Conservation (phyloP, 2,113 vertebrate species). For the Pseudorectes ferrugineus region DNA sequence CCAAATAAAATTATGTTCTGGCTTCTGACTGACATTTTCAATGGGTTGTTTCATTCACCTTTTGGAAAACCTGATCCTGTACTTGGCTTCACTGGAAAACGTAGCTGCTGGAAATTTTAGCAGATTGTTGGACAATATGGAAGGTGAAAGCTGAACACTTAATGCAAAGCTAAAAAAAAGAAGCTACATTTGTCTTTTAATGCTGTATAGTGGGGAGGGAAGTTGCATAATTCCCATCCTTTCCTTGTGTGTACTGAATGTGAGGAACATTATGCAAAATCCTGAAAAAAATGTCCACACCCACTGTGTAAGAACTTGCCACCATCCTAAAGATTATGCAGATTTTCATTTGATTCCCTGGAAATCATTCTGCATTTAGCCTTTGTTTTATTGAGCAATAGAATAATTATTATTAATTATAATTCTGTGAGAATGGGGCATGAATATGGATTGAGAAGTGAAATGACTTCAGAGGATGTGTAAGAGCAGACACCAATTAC, state of each 20-base stretch:
- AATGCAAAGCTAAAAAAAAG: background rate
- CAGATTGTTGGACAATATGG: background rate
- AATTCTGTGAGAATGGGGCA: background rate
- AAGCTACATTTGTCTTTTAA: background rate
- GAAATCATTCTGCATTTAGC: background rate
- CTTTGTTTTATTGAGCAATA: background rate
- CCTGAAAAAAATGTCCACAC: background rate
- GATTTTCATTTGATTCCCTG: background rate
- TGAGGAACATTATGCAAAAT: fast-evolving
- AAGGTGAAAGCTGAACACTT: background rate
- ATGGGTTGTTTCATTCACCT: slow-evolving; percentile 47
- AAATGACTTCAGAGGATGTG: background rate
- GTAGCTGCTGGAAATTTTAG: slow-evolving; percentile 27
- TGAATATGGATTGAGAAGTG: background rate
- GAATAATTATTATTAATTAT: background rate
- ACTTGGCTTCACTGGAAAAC: slow-evolving; percentile 5
- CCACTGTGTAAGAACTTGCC: background rate
- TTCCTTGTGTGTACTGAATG: background rate
- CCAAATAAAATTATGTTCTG: slow-evolving; percentile 38
- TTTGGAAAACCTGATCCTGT: slow-evolving; percentile 22
- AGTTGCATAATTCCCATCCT: background rate
- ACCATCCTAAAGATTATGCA: background rate
- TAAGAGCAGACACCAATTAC: background rate
- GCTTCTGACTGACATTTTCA: slow-evolving; percentile 55
- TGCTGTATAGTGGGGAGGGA: background rate